Evolutionary conservation across 2,888 invertebrate genomes (phyloP), one percentile per base, ranked within the genome.

Genomic region (Dolichomitus sp.): DNA sequence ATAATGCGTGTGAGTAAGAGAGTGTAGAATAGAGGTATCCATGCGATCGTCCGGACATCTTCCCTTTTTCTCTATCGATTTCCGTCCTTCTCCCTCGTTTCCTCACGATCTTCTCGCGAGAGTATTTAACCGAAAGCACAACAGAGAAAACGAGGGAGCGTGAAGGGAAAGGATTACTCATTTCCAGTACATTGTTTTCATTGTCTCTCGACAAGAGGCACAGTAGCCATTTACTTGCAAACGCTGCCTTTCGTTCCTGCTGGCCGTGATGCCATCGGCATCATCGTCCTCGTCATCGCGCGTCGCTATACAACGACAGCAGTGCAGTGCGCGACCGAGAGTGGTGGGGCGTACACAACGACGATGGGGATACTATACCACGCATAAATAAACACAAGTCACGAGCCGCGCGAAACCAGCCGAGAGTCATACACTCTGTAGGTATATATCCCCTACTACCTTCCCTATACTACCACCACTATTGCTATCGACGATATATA

Each of bases 1-100:
- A 66, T 83, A 80, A 81, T 73, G 82, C 82, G 75, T 79, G 84
- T 83, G 83, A 84, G 83, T 84, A 77, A 85, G 74, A 83, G 76
- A 82, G 57, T 76, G 14, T 17, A n/a, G 37, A 37, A 7, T n/a
- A 14, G 57, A 14, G 11, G 57, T 72, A 78, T 79, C 72, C 68
- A 68, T 52, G 75, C 75, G 40, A 45, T 48, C 77, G 75, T 48
- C 52, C 77, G 77, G 54, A 78, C 79, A 70, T 79, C 40, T 70
- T 73, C 54, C 48, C 57, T 72, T 48, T 69, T 65, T 75, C n/a
- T 50, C 45, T 42, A 33, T 37, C 40, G 11, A 40, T 50, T 19
- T 30, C 37, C 4, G 12, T 68, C 45, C 27, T 30, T 54, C 66
- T 52, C 40, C 17, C 30, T 42, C 74, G 5, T 37, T 65, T 33